Conservation (phyloP, 1,140 invertebrate species). For the Scaptomyza hsui region DNA sequence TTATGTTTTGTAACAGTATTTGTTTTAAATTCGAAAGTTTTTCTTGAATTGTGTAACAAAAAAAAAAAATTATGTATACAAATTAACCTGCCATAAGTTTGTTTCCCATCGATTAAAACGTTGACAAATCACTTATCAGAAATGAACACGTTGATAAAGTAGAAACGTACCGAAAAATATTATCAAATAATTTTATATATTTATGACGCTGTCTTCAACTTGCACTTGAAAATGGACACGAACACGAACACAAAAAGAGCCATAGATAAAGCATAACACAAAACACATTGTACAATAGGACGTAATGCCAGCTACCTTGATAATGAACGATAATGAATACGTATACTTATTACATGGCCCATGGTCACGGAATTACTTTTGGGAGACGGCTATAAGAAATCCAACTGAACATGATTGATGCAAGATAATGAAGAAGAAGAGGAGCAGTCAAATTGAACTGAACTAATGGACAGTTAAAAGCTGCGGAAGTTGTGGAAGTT, state of each 20-base stretch:
- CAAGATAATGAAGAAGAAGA: neutral
- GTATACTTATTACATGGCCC: slow-evolving; percentile 36
- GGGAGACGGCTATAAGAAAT: slow-evolving; percentile 5
- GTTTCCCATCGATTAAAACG: no score
- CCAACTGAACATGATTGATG: slow-evolving; percentile 37
- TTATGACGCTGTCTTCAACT: slow-evolving; percentile 39
- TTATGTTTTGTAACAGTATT: slow-evolving; percentile 33
- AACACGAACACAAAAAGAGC: slow-evolving; percentile 14
- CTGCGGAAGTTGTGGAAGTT: slow-evolving; percentile 34
- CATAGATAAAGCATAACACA: slow-evolving; percentile 31
- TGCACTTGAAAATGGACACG: slow-evolving; percentile 52
- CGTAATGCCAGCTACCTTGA: slow-evolving; percentile 58
- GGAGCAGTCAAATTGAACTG: slow-evolving; percentile 14
- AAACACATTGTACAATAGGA: slow-evolving; percentile 22
- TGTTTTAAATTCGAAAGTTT: slow-evolving; percentile 34
- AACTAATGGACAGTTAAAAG: slow-evolving; percentile 31
- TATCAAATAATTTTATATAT: slow-evolving; percentile 53
- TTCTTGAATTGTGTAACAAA: slow-evolving; percentile 7
- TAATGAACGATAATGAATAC: slow-evolving; percentile 61
- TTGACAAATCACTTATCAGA: slow-evolving; percentile 14
- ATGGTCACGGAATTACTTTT: slow-evolving; percentile 33
- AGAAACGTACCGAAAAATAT: slow-evolving; percentile 5
- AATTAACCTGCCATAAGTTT: no score
- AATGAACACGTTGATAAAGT: neutral
- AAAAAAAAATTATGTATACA: no score